A percentile compares a stretch with the other conserved stretches of the same genome.
Conservation (phyloP, 2,797 vertebrate genomes). For the Crocodylus rhombifer region DNA sequence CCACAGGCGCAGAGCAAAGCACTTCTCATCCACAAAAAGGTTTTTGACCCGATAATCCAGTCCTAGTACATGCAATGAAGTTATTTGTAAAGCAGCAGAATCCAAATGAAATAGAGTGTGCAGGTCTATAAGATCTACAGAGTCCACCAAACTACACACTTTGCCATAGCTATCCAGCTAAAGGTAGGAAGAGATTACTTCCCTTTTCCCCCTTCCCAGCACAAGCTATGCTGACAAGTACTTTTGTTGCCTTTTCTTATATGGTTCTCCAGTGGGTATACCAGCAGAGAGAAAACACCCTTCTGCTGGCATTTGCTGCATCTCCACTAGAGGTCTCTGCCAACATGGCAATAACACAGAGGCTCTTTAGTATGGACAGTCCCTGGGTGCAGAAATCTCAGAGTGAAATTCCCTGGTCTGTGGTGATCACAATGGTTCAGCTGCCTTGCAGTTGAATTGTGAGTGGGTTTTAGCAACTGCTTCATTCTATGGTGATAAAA, state of each 20-base stretch:
- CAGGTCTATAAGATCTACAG: too few relatives aligned
- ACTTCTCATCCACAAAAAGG: constrained; percentile 85
- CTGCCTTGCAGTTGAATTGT: background rate
- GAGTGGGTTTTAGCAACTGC: background rate
- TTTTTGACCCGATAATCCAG: constrained; percentile 89
- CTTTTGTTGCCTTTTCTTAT: too few relatives aligned
- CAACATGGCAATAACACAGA: too few relatives aligned
- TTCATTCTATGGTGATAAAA: background rate
- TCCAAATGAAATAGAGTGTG: background rate
- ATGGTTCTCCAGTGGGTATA: too few relatives aligned
- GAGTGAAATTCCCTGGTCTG: background rate
- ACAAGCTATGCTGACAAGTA: too few relatives aligned
- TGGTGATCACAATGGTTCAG: background rate
- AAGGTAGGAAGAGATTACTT: too few relatives aligned
- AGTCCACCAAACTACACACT: too few relatives aligned
- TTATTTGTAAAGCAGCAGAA: background rate
- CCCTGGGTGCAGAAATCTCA: background rate
- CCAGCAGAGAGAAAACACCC: too few relatives aligned
- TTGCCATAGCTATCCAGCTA: too few relatives aligned
- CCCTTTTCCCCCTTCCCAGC: too few relatives aligned
- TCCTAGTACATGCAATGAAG: constrained; percentile 80
- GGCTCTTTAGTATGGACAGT: background rate
- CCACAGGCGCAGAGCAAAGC: constrained; percentile 90
- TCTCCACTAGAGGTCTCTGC: too few relatives aligned
- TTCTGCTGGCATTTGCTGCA: too few relatives aligned